phyloP scores from a whole-genome alignment of 2,797 vertebrate genomes.

The Chlorospingus flavigularis region DNA sequence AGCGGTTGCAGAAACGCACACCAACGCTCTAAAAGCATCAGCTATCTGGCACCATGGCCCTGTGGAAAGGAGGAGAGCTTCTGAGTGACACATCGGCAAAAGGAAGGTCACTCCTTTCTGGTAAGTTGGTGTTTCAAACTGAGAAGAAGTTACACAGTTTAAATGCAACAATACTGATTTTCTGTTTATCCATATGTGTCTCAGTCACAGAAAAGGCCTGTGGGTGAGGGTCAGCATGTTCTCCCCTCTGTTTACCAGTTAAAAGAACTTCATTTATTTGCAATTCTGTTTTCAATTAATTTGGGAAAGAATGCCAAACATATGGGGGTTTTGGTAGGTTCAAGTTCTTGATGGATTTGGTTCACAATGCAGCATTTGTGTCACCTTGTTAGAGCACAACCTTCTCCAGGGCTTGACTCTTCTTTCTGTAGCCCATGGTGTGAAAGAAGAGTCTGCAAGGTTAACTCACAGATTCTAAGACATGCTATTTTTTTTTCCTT shows the following conservation, averaged over 20 bases:
- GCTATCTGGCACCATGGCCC: not conserved
- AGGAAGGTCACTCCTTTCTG: not conserved
- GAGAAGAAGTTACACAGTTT: not conserved
- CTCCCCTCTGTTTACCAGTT: not conserved
- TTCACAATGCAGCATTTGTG: not conserved
- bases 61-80: not conserved
- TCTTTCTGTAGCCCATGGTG: not conserved
- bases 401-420: not conserved
- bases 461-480: constrained; percentile 17
- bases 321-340: not conserved
- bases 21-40: not conserved
- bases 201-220: not conserved
- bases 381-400: not conserved
- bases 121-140: not conserved
- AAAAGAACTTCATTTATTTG: not conserved
- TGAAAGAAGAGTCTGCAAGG: constrained; percentile 20
- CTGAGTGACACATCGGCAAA: not conserved
- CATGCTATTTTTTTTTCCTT: not conserved
- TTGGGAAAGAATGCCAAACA: not conserved
- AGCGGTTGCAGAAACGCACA: not conserved
- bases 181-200: not conserved
- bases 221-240: not conserved
- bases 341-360: not conserved
- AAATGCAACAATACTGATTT: not conserved
- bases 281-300: not conserved